These are phyloP conservation scores for Alces alces DNA, from an alignment of 2,113 vertebrate species.

Conservation along the genomic window DNA sequence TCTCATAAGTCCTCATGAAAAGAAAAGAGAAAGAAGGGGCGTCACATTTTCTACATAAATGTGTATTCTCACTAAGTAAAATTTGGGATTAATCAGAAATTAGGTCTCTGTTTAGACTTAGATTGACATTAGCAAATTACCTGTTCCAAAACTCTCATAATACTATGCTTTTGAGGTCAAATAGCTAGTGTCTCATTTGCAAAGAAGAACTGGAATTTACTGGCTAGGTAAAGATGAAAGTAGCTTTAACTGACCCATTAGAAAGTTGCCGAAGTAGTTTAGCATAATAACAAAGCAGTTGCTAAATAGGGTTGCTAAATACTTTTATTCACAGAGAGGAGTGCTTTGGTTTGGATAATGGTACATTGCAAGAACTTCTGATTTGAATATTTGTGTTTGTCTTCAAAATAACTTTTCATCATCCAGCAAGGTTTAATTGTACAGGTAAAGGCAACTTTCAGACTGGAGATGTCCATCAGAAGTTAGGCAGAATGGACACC, in stretches of 20 bases:
- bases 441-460: conserved; percentile 52
- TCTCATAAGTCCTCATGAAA: conserved; percentile 53
- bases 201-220: conserved; percentile 72
- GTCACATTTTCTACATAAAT: conserved; percentile 48
- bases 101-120: conserved; percentile 47
- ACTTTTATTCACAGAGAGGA: conserved; percentile 56
- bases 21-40: background rate
- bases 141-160: conserved; percentile 66
- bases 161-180: conserved; percentile 74
- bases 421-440: conserved; percentile 55
- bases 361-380: conserved; percentile 45
- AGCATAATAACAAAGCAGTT: conserved; percentile 73
- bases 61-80: conserved; percentile 68
- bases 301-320: conserved; percentile 69
- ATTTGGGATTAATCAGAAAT: conserved; percentile 68
- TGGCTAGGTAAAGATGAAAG: conserved; percentile 74
- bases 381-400: conserved; percentile 71
- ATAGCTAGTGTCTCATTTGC: conserved; percentile 55
- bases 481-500: conserved; percentile 64
- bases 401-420: conserved; percentile 58
- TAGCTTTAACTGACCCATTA: conserved; percentile 72
- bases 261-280: conserved; percentile 77
- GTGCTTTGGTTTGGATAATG: conserved; percentile 52
- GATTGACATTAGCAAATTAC: conserved; percentile 69
- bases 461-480: conserved; percentile 58